Evolutionary conservation across 2,888 invertebrate species (phyloP).

Genomic region (Hedychridium roseum): DNA sequence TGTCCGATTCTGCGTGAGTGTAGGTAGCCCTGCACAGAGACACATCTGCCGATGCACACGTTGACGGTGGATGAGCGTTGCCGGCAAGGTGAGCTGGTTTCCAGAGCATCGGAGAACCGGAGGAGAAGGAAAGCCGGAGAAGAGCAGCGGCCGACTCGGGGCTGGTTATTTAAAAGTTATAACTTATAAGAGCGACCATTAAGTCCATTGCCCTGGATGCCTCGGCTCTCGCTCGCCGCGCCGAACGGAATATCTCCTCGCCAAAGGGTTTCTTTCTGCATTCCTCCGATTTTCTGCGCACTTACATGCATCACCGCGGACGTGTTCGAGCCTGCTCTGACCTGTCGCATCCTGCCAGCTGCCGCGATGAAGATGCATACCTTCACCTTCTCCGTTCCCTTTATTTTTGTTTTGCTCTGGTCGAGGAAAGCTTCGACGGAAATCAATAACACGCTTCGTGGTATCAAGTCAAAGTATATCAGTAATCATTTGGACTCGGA

Average conservation of each 20-base stretch:
- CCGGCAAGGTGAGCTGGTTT: constrained; percentile 48
- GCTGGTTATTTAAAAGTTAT: constrained; percentile 55
- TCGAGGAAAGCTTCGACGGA: too few relatives aligned
- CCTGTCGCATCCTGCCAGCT: background rate
- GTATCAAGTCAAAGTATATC: too few relatives aligned
- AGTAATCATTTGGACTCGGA: too few relatives aligned
- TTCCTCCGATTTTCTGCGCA: constrained; percentile 33
- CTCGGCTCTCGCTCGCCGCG: constrained; percentile 18
- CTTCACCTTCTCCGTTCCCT: background rate
- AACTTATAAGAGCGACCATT: constrained; percentile 54
- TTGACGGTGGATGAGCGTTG: too few relatives aligned
- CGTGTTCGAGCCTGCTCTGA: constrained; percentile 25
- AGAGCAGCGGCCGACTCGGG: constrained; percentile 6
- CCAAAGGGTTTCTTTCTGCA: constrained; percentile 35
- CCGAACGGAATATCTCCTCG: constrained; percentile 18
- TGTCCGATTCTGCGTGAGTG: too few relatives aligned
- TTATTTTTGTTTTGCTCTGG: too few relatives aligned
- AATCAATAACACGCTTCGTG: too few relatives aligned
- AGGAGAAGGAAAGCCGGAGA: constrained; percentile 14
- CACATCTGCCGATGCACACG: too few relatives aligned
- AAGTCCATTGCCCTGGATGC: constrained; percentile 37
- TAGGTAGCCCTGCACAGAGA: too few relatives aligned
- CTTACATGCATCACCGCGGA: constrained; percentile 22
- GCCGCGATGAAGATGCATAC: background rate
- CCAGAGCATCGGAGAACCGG: constrained; percentile 11